phyloP scores from a whole-genome alignment of 2,797 vertebrate species.

The Microchirus variegatus region DNA sequence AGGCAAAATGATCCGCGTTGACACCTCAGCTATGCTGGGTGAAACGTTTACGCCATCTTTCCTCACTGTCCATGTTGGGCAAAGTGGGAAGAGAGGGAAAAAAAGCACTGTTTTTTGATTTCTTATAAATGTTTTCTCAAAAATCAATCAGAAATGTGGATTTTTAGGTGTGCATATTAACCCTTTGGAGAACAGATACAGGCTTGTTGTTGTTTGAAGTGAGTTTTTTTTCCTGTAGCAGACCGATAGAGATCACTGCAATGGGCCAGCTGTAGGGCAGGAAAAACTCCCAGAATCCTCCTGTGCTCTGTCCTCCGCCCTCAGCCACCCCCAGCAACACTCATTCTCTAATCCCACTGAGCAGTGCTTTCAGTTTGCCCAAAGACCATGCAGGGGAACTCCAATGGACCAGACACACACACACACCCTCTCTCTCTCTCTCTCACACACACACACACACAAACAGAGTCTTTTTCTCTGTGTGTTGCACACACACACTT shows the following conservation, averaged over 20 bases:
- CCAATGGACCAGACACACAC: constrained; percentile 69
- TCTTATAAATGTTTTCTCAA: background rate
- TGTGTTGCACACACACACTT: constrained; percentile 25
- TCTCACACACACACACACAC: constrained; percentile 36
- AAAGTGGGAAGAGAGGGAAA: background rate
- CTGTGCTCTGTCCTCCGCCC: constrained; percentile 54
- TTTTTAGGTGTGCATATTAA: background rate
- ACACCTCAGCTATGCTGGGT: background rate
- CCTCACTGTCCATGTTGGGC: background rate
- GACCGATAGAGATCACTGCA: constrained; percentile 21
- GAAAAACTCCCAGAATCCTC: constrained; percentile 70
- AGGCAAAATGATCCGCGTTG: background rate
- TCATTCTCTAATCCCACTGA: constrained; percentile 90
- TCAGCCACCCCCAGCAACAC: constrained; percentile 70
- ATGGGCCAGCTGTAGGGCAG: constrained; percentile 29
- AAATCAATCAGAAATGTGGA: background rate
- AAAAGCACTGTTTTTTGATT: background rate
- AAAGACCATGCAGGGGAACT: constrained; percentile 74
- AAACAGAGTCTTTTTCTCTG: constrained; percentile 22
- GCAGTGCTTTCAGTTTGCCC: constrained; percentile 89
- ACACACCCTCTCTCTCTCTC: no score
- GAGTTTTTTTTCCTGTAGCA: constrained; percentile 10
- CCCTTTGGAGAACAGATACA: constrained; percentile 1
- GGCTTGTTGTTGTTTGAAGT: background rate
- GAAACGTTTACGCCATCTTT: background rate